Base-by-base conservation (phyloP, 2,797 vertebrate genomes). In the Galagoides demidoff region DNA sequence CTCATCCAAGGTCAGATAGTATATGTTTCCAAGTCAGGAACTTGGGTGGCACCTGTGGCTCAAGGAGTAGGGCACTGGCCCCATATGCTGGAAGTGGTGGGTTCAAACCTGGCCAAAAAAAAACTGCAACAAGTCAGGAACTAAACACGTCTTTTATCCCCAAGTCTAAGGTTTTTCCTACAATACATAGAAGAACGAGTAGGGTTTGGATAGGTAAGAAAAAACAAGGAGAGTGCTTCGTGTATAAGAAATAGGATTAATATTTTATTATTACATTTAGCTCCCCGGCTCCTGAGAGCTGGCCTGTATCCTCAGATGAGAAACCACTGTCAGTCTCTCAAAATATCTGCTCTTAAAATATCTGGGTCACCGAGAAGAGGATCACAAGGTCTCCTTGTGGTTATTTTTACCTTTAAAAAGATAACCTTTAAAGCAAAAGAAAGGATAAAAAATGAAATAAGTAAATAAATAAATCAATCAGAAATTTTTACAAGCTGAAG, bases 361-460 rank as follows among this genome's bases (percentile, higher is more conserved):
- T 97, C 95, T 97, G 89, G 95, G 97, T 96, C 97, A 96, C 88
- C 68, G 92, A 94, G 61, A 85, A 96, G 85, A 95, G 82, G 93
- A 94, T 95, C 95, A 96, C 85, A 68, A 96, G 90, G 78, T 94
- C 92, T 97, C 93, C 94, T 93, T 94, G 74, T 23, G 16, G 78
- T 77, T 97, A 97, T 96, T 97, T 97, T 97, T 96, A 95, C 96
- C 88, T 68, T 71, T n/a, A 45, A n/a, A 74, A 66, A 85, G 64
- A 95, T 82, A 95, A 79, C 79, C 83, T 96, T 92, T 92, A 90
- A 89, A 95, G 61, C 84, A 89, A 85, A 92, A 70, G n/a, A 90
- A 52, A 93, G 55, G 52, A 94, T 66, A 92, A 90, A 96, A 95
- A 95, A 87, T 90, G 85, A 77, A 78, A 68, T 64, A 66, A 55